Evolutionary conservation across 1,140 invertebrate genomes (phyloP), one percentile per base, ranked within the genome.

Genomic region (Drosophila tristis): DNA sequence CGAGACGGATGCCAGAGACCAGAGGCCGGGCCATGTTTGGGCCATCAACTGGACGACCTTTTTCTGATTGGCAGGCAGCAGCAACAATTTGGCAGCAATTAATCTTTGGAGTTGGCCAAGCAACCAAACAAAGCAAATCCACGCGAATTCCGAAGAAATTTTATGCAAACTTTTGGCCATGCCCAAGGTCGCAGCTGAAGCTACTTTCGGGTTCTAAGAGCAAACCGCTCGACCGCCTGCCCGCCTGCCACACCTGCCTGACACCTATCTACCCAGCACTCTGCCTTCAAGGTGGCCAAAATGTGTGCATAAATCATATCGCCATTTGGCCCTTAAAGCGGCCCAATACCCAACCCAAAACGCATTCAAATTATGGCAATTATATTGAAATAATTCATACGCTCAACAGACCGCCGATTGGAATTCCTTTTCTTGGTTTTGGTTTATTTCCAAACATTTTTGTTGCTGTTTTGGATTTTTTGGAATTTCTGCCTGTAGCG

Each of bases 331-430:
- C 63, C 60, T 72, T 4, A 64, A 74, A 76, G 56, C 61, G 70
- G 65, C 8, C 31, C 0, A 11, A 11, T 11, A 9, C 81, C 84
- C 82, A 72, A 74, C 78, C 74, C 81, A 87, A 81, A 87, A 76
- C 81, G 81, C 81, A 86, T 87, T 86, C 70, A 87, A 86, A 87
- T 87, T 78, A 86, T 86, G 81, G 74, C 81, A 86, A 87, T 86
- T 87, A 86, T 86, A 86, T 87, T 86, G 70, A 86, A 78, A 86
- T 78, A 67, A 87, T 74, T 73, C 51, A 85, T 80, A 35, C 45
- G 39, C 64, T 48, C 7, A n/a, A 59, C 23, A 48, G 48, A 50
- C 31, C 48, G 25, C 35, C 68, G 49, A 70, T 80, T 77, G 76
- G 80, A 77, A 73, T 80, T 80, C 80, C 45, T 63, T 60, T 60